Percentiles rank a stretch among this genome's conserved stretches.
These are phyloP conservation scores for Polypterus senegalus DNA, from an alignment of 2,113 vertebrate genomes.

Conservation along the genomic window DNA sequence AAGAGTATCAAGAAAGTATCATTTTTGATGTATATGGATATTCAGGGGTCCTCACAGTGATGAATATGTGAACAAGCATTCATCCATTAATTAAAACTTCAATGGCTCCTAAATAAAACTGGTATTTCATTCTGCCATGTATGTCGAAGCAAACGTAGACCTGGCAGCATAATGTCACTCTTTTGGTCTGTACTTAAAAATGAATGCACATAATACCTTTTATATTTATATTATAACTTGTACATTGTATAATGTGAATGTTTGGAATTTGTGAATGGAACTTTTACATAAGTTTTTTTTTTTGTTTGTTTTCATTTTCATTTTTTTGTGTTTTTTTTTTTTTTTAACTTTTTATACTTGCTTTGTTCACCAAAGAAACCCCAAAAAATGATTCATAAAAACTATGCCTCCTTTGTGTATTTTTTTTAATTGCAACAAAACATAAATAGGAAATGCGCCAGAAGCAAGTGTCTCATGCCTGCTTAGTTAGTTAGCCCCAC, in stretches of 20 bases:
- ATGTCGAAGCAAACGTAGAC: slow-evolving; percentile 15
- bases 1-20: no score
- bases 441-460: no score
- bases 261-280: slow-evolving; percentile 65
- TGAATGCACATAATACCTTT: slow-evolving; percentile 76
- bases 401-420: no score
- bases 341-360: slow-evolving; percentile 71
- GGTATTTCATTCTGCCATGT: slow-evolving; percentile 12
- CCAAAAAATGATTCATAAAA: slow-evolving; percentile 39
- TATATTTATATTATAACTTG: slow-evolving; percentile 87
- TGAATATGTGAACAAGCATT: slow-evolving; percentile 21
- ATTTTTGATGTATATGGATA: not conserved
- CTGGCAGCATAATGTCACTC: slow-evolving; percentile 24
- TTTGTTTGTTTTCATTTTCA: slow-evolving; percentile 23
- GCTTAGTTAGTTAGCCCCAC: no score
- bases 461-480: no score
- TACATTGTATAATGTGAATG: slow-evolving; percentile 90
- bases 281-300: slow-evolving; percentile 41
- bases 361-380: slow-evolving; percentile 86
- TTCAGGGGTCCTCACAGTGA: slow-evolving; percentile 20
- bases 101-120: slow-evolving; percentile 22
- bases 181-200: slow-evolving; percentile 35
- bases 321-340: slow-evolving; percentile 21
- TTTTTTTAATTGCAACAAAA: no score
- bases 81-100: slow-evolving; percentile 25